A percentile compares a stretch with the other conserved stretches of the same genome.
Evolutionary conservation across 2,113 vertebrate species (phyloP).

Genomic region (Notarius quadriscutis): DNA sequence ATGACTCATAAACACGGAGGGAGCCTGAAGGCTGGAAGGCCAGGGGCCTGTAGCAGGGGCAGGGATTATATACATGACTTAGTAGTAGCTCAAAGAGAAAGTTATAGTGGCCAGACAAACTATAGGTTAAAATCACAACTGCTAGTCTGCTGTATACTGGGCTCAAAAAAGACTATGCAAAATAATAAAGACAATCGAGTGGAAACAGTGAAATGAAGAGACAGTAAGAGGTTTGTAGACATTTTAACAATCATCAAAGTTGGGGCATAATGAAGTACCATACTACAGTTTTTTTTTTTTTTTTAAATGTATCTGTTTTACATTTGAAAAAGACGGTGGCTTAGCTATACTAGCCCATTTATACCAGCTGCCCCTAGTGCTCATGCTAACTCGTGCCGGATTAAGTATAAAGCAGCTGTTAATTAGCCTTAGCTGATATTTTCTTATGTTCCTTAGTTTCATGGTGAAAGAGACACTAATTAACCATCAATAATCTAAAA

Average conservation of each 20-base stretch:
- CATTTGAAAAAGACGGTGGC: neutral
- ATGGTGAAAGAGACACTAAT: neutral
- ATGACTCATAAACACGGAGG: constrained; percentile 67
- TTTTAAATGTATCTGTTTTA: neutral
- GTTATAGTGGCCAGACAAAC: neutral
- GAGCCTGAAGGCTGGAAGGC: constrained; percentile 22
- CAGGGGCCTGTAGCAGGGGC: constrained; percentile 55
- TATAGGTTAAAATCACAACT: constrained; percentile 5
- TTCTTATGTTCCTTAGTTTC: neutral
- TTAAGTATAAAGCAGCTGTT: neutral
- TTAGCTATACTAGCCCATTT: neutral
- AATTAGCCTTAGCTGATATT: neutral
- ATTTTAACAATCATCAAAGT: neutral
- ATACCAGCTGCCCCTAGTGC: too few species aligned
- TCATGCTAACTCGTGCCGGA: too few species aligned
- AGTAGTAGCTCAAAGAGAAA: constrained; percentile 7
- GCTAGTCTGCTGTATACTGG: neutral
- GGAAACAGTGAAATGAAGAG: neutral
- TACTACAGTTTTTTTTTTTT: neutral
- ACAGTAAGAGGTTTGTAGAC: neutral
- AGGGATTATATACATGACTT: constrained; percentile 18
- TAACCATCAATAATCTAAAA: neutral
- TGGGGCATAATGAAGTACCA: neutral
- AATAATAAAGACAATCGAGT: neutral
- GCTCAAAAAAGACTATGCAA: neutral